These are phyloP conservation scores for Serilophus lunatus DNA, from an alignment of 2,113 vertebrate genomes.

Conservation along the genomic window DNA sequence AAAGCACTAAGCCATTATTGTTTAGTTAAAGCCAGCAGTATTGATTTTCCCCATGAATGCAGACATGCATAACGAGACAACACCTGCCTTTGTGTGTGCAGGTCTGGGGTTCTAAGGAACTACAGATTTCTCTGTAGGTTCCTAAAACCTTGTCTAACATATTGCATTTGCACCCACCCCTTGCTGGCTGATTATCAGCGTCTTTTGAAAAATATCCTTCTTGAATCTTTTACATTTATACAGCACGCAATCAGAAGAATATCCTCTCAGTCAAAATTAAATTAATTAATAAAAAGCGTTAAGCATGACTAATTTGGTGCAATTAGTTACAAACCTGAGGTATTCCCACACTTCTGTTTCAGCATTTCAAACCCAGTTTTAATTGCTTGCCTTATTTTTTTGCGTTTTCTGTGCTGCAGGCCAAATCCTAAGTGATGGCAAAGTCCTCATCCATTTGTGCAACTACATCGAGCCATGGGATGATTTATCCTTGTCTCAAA, in stretches of 20 bases:
- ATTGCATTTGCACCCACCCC: too few relatives aligned
- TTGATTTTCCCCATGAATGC: not conserved
- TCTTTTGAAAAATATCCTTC: not conserved
- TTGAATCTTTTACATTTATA: not conserved
- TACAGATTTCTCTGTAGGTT: not conserved
- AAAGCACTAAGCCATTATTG: not conserved
- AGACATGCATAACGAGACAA: not conserved
- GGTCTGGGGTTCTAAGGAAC: not conserved
- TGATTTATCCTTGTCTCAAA: slow-evolving; percentile 85
- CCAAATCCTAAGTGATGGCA: slow-evolving; percentile 81
- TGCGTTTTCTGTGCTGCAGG: slow-evolving; percentile 69
- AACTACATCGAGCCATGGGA: slow-evolving; percentile 90
- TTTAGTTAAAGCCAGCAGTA: not conserved
- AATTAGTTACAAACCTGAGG: not conserved
- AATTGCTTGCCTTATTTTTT: not conserved
- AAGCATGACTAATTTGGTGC: not conserved
- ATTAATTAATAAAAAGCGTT: fast-evolving
- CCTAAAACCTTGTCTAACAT: not conserved
- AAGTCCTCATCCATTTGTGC: slow-evolving; percentile 86
- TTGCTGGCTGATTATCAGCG: not conserved
- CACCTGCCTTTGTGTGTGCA: too few relatives aligned
- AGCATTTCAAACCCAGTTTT: not conserved
- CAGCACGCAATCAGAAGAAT: not conserved
- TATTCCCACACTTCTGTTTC: not conserved
- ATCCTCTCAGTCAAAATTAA: not conserved